Conservation (phyloP, 2,113 vertebrate genomes). For the Leucopsar rothschildi region DNA sequence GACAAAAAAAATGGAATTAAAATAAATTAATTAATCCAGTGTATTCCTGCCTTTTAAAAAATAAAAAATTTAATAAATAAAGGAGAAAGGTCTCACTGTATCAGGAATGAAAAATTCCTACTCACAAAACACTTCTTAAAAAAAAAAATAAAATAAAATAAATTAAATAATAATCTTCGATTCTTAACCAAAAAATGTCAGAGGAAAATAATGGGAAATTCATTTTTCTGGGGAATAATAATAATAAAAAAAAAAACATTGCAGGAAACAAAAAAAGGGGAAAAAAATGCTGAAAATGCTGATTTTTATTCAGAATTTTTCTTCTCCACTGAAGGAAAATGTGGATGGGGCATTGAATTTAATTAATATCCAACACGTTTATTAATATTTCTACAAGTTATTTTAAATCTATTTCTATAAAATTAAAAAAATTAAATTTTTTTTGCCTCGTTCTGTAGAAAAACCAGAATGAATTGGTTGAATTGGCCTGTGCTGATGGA, state of each 20-base stretch:
- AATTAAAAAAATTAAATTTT: background rate
- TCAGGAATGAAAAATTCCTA: background rate
- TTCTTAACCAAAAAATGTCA: background rate
- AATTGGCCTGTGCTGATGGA: accelerated
- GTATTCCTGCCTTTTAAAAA: background rate
- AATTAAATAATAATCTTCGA: background rate
- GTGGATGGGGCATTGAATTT: background rate
- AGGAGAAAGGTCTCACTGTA: background rate
- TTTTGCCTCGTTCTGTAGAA: background rate
- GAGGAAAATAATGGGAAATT: background rate
- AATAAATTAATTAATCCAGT: background rate
- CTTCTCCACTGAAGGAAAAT: background rate
- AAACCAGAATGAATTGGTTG: background rate
- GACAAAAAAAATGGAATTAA: background rate
- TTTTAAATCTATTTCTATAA: too few relatives aligned
- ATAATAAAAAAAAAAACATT: background rate
- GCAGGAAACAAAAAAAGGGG: background rate
- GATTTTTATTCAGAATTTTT: background rate
- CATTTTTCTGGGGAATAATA: background rate
- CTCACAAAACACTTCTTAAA: background rate
- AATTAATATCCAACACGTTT: background rate
- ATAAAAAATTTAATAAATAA: background rate
- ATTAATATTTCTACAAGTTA: background rate
- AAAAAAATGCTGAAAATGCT: background rate
- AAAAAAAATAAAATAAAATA: too few relatives aligned